Conservation (phyloP, 2,888 invertebrate species). For the Venustoraphidia nigricollis region DNA sequence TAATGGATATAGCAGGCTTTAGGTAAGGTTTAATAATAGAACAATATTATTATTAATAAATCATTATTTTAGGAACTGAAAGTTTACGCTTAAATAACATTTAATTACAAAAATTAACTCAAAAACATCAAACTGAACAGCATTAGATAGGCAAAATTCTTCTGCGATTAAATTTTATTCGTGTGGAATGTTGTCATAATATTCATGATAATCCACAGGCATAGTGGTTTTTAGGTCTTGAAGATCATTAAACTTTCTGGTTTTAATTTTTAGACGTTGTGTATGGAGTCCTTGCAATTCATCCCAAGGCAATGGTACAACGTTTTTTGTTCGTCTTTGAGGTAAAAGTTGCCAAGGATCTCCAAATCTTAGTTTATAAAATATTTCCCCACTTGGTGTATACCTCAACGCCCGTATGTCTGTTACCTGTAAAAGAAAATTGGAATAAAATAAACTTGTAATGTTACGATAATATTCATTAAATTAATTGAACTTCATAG, state of each 20-base stretch:
- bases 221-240: background rate
- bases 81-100: no score
- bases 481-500: no score
- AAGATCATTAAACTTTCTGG: background rate
- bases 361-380: slow-evolving; percentile 4
- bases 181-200: background rate
- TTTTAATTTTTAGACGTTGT: background rate
- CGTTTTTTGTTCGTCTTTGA: background rate
- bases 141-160: no score
- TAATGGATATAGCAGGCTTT: no score
- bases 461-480: no score
- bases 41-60: no score
- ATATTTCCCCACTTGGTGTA: slow-evolving; percentile 3
- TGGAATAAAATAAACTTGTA: background rate
- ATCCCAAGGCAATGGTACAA: background rate
- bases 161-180: background rate
- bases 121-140: no score
- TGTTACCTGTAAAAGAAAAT: slow-evolving; percentile 4
- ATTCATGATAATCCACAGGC: background rate
- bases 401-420: slow-evolving; percentile 7
- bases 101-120: no score
- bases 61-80: no score
- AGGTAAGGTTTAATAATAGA: no score
- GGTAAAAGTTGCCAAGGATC: slow-evolving; percentile 1
- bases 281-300: background rate